These are phyloP conservation scores for Hyperoplus lanceolatus DNA, from an alignment of 2,797 vertebrate genomes.

Conservation along the genomic window DNA sequence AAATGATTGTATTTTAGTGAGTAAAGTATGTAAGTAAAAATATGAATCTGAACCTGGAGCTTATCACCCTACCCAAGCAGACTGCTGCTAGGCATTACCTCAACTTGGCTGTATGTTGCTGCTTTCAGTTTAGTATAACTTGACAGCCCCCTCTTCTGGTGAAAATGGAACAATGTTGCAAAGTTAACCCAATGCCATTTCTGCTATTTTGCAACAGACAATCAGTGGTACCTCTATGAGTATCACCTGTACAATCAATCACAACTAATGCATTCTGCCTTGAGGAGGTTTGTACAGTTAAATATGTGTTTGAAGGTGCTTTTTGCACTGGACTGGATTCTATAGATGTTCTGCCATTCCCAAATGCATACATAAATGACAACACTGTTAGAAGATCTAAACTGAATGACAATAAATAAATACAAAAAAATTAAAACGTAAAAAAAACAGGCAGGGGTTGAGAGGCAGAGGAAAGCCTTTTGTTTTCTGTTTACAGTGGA, in stretches of 20 bases:
- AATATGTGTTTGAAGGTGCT: no score
- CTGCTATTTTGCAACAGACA: not conserved
- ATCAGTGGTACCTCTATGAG: not conserved
- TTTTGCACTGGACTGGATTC: no score
- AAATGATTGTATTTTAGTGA: no score
- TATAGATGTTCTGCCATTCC: no score
- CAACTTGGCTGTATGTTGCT: not conserved
- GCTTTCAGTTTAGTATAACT: constrained; percentile 40
- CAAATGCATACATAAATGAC: no score
- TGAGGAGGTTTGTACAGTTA: no score
- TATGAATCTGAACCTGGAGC: no score
- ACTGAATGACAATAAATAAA: no score
- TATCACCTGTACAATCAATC: not conserved
- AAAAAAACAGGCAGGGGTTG: not conserved
- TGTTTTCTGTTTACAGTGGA: not conserved
- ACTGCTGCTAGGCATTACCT: not conserved
- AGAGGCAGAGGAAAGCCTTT: not conserved
- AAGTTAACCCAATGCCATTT: not conserved
- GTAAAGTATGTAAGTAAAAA: no score
- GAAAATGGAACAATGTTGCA: constrained; percentile 20
- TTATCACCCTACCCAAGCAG: no score
- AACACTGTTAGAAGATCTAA: no score
- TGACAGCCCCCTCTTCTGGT: constrained; percentile 80
- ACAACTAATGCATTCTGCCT: not conserved
- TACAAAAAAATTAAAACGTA: no score